Evolutionary conservation across 2,888 invertebrate genomes (phyloP), one percentile per base, ranked within the genome.

Genomic region (Diploptera punctata): DNA sequence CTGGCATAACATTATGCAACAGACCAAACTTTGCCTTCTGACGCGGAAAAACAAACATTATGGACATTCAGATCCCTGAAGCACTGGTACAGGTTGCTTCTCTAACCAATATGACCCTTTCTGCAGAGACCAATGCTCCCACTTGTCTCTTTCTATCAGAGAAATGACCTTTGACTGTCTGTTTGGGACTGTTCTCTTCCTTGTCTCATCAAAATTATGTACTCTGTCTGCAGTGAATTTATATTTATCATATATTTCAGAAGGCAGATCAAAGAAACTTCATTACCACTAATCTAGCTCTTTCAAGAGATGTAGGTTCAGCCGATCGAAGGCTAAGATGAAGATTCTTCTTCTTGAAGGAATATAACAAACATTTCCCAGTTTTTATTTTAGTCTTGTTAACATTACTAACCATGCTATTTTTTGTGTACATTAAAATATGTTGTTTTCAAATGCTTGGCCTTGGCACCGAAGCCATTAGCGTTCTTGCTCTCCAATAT

Each of bases 21-120:
- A 81, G 70, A 24, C 79, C 77, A 0, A 74, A 73, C 44, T 80
- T 80, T 76, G 79, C 78, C 60, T 79, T 77, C 72, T 80, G 79
- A 3, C 80, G 67, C 1, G 77, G 77, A 75, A 80, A 82, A 67
- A 82, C 79, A 19, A 82, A 76, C n/a, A 79, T 71, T 9, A 81
- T 81, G 2, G 81, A 80, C 18, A 82, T 77, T 75, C 75, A 79
- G 44, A 76, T 61, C 3, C 80, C 80, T 49, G 76, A 73, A 54
- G 80, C 80, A 70, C 73, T 78, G 78, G 81, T 79, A 54, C 78
- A 77, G 24, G 73, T 75, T 57, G 79, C 76, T 10, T 81, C 80
- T n/a, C 79, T 74, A 19, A 78, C 75, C 43, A 78, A 77, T 26
- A 31, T 29, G 4, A 80, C 81, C 70, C 81, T 74, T 78, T 82